A percentile compares a stretch with the other conserved stretches of the same genome.
phyloP scores from a whole-genome alignment of 2,888 invertebrate species.

The Hydroisotoma schaefferi region DNA sequence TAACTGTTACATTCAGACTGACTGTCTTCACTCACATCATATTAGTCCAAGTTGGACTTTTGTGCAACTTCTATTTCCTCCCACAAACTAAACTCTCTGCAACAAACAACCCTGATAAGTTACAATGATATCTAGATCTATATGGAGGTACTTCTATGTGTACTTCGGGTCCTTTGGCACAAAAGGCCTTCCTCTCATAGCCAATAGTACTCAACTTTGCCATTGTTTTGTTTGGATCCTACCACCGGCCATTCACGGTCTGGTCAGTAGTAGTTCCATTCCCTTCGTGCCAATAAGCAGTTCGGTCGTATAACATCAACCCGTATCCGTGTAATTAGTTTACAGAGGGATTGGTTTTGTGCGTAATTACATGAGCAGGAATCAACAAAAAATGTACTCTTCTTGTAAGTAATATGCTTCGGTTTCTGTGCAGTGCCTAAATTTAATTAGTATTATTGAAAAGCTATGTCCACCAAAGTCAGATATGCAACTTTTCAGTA shows the following conservation, averaged over 20 bases:
- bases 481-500: too few species aligned
- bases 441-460: too few species aligned
- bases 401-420: too few species aligned
- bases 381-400: too few species aligned
- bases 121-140: too few species aligned
- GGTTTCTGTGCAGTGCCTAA: too few species aligned
- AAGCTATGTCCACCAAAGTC: too few species aligned
- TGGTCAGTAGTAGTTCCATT: not conserved
- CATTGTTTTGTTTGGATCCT: conserved; percentile 1
- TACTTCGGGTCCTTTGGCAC: too few species aligned
- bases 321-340: conserved; percentile 9
- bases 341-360: conserved; percentile 13
- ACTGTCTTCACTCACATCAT: conserved; percentile 12
- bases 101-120: conserved; percentile 16
- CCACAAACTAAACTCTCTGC: conserved; percentile 13
- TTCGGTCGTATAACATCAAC: not conserved
- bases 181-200: too few species aligned
- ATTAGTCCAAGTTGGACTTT: not conserved
- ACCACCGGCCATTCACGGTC: too few species aligned
- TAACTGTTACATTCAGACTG: conserved; percentile 38
- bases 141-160: too few species aligned
- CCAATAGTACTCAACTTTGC: too few species aligned
- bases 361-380: conserved; percentile 8
- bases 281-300: conserved; percentile 9
- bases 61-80: conserved; percentile 16